Evolutionary conservation across 2,888 invertebrate genomes (phyloP), one percentile per base, ranked within the genome.

Genomic region (Byasa hedistus): DNA sequence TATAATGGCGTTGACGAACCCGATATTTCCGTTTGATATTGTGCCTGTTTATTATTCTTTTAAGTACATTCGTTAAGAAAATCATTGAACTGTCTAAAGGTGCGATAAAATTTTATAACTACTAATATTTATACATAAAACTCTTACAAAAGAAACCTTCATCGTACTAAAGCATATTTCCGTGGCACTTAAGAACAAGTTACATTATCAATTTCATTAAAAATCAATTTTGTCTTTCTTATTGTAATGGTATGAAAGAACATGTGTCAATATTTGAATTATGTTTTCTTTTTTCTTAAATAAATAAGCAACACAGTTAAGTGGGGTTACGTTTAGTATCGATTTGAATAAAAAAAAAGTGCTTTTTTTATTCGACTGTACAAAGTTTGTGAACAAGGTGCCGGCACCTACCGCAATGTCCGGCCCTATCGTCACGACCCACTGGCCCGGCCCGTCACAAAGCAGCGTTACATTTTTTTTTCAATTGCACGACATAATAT

Each of bases 11-110:
- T 73, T 80, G 80, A 81, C 80, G 81, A 82, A 87, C 83, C 76
- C 80, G 82, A 86, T 86, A 85, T 85, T 86, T 88, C 89, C 87
- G 89, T 84, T 87, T 79, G 79, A 85, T 84, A 81, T 82, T 80
- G 80, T 79, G 68, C 75, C 77, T 81, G 79, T 81, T 81, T 82
- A 82, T 80, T 81, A 82, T 82, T 79, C 79, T 72, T 73, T 75
- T 68, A 66, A 69, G 81, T 82, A 81, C 80, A 80, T 72, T 80
- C 78, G 74, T 71, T 74, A 71, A 79, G 79, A 82, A 74, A 76
- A 77, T 63, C 48, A 59, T 63, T 66, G 32, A 63, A 48, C 44
- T 62, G 66, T 57, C 58, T 57, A 58, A 57, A 62, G 39, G 39
- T 62, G 19, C 19, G 66, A 66, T 59, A 59, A 63, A 22, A 63